These are phyloP conservation scores for Melanaphis sacchari DNA, from an alignment of 1,140 invertebrate species.

Conservation along the genomic window DNA sequence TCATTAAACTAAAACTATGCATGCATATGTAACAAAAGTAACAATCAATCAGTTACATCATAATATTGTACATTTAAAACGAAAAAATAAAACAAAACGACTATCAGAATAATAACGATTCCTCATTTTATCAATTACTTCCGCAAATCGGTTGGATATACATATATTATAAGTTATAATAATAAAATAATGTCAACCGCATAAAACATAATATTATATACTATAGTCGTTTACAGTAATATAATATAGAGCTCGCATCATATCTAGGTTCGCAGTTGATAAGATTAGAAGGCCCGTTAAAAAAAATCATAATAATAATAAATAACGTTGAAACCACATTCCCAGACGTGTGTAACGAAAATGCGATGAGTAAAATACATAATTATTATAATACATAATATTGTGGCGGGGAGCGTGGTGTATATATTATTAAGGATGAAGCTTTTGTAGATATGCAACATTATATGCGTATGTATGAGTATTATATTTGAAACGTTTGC, in stretches of 20 bases:
- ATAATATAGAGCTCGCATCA: not conserved
- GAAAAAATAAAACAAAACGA: not conserved
- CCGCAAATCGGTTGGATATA: not conserved
- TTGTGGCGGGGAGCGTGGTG: slow-evolving; percentile 40
- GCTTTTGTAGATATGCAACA: slow-evolving; percentile 4
- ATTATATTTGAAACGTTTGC: slow-evolving; percentile 4
- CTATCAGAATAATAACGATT: not conserved
- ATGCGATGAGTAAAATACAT: slow-evolving; percentile 42
- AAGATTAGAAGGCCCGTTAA: slow-evolving; percentile 34
- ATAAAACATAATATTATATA: not conserved
- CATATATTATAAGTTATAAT: slow-evolving; percentile 5
- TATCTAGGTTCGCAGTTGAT: slow-evolving; percentile 47
- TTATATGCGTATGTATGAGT: not conserved
- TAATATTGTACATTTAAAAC: not conserved
- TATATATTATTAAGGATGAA: not conserved
- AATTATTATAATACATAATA: not conserved
- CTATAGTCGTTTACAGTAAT: not conserved
- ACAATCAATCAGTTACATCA: not conserved
- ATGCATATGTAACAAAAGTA: not conserved
- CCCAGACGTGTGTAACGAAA: slow-evolving; percentile 49
- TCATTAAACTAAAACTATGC: not conserved
- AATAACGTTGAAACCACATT: slow-evolving; percentile 44
- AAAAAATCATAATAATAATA: slow-evolving; percentile 12
- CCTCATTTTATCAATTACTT: slow-evolving; percentile 24
- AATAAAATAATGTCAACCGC: not conserved